These are phyloP conservation scores for Geotrypetes seraphini DNA, from an alignment of 2,797 vertebrate species.

Conservation along the genomic window DNA sequence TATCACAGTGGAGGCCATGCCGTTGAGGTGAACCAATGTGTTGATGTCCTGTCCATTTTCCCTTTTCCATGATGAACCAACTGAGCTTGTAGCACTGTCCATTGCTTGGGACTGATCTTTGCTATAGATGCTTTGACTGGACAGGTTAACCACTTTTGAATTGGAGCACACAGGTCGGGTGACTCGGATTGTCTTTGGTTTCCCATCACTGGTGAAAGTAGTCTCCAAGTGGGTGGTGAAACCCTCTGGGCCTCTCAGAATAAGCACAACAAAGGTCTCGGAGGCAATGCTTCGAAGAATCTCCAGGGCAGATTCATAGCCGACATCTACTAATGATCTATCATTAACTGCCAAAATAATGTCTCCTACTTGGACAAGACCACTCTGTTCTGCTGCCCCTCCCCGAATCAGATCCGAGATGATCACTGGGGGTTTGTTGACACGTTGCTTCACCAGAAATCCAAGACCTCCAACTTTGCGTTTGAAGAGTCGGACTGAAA, in stretches of 20 bases:
- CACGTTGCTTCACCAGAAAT: conserved; percentile 89
- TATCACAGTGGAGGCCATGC: conserved; percentile 24
- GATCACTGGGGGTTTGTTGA: conserved; percentile 87
- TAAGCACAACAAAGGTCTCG: conserved; percentile 86
- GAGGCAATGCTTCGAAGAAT: conserved; percentile 79
- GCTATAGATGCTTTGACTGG: conserved; percentile 46
- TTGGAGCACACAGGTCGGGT: conserved; percentile 66
- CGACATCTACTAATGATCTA: conserved; percentile 85
- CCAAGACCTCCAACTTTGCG: conserved; percentile 88
- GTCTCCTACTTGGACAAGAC: conserved; percentile 92
- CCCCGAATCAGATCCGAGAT: conserved; percentile 91
- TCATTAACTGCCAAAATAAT: conserved; percentile 91
- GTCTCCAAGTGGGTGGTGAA: conserved; percentile 95
- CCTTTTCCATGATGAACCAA: conserved; percentile 43
- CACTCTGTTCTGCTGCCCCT: conserved; percentile 87
- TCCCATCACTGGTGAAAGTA: conserved; percentile 81
- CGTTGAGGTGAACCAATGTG: conserved; percentile 44
- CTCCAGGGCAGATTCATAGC: conserved; percentile 82
- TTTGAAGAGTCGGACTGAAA: conserved; percentile 91
- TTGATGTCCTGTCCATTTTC: conserved; percentile 34
- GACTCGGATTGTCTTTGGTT: conserved; percentile 80
- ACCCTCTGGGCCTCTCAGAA: conserved; percentile 87
- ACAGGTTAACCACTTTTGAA: conserved; percentile 60
- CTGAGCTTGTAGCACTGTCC: conserved; percentile 44
- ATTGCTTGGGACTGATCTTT: conserved; percentile 66